A percentile compares a stretch with the other conserved stretches of the same genome.
These are phyloP conservation scores for Drosophila ficusphila DNA, from an alignment of 1,140 invertebrate genomes.

Conservation along the genomic window DNA sequence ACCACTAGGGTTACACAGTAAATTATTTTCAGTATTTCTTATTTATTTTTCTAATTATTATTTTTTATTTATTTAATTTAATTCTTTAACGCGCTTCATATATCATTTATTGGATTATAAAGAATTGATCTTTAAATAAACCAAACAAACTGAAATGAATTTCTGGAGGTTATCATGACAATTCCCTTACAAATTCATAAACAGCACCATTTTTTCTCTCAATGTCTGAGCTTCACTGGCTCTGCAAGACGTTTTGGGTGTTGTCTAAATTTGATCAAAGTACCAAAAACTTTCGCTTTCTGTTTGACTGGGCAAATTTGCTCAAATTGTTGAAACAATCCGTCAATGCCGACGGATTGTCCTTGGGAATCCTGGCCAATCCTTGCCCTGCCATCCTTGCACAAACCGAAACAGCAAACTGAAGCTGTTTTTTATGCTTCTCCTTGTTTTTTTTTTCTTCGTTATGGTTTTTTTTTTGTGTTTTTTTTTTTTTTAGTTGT, in stretches of 20 bases:
- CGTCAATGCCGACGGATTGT: constrained; percentile 41
- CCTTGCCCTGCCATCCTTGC: constrained; percentile 10
- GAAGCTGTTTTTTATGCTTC: constrained; percentile 9
- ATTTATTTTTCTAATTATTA: too few relatives aligned
- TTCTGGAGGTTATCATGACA: too few relatives aligned
- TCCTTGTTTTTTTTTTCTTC: not conserved
- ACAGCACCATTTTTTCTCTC: not conserved
- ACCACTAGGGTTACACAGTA: not conserved
- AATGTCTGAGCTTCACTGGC: not conserved
- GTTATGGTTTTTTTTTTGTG: too few relatives aligned
- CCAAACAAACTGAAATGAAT: too few relatives aligned
- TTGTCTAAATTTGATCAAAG: constrained; percentile 48
- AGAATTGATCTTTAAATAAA: too few relatives aligned
- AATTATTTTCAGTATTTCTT: too few relatives aligned
- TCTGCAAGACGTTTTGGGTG: constrained; percentile 6
- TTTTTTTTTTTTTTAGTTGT: constrained; percentile 6
- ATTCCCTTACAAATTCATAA: too few relatives aligned
- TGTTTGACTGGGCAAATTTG: constrained; percentile 48
- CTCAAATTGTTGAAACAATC: constrained; percentile 47
- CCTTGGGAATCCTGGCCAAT: constrained; percentile 20
- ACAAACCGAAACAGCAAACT: constrained; percentile 5
- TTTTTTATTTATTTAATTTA: too few relatives aligned
- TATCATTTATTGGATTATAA: too few relatives aligned
- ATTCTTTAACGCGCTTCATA: too few relatives aligned
- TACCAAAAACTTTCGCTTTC: constrained; percentile 34